Base-by-base conservation (phyloP, 2,797 vertebrate species). In the Lagodon rhomboides region DNA sequence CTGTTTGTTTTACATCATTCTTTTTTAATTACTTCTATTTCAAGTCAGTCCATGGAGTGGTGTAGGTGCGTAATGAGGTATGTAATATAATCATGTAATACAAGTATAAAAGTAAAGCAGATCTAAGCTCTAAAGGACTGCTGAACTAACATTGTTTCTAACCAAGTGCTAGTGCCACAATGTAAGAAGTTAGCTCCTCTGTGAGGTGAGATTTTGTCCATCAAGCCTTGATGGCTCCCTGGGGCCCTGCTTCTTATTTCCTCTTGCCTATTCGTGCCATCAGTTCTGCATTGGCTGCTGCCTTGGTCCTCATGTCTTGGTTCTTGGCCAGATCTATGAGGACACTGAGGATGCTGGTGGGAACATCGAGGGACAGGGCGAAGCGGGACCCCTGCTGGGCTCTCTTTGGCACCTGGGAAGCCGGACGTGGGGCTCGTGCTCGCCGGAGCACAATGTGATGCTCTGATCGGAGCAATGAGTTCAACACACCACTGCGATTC, bases 251-350 rank as follows among this genome's bases (percentile, higher is more conserved):
- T 10, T 73, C 23, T 94, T 67, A 96, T 93, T 94, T 96, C 92
- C 94, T 94, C 68, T 91, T 94, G 73, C 97, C 96, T 0, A 97
- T 95, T 18, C 85, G 93, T 43, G 96, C 96, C 97, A 97, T 96
- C 75, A 97, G 94, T 88, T 97, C 89, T 0, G 96, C 96, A 0
- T 97, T 97, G 73, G 96, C 95, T 0, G 96, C 96, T 0, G 95
- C 96, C 85, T 96, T 97, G 88, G 93, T 94, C 55, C 93, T 94
- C 93, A 96, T 93, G 80, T 97, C 96, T 76, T 96, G 95, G 89
- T 96, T 96, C 90, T 96, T 96, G 87, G 95, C 96, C 84, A 96
- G 89, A 74, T 97, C 96, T 0, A 97, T 95, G 73, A 96, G 94
- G 71, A 96, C 94, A 22, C 95, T 95, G 77, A 97, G 94, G 86